Base-by-base conservation (phyloP, 1,140 invertebrate genomes). In the Nasonia longicornis region DNA sequence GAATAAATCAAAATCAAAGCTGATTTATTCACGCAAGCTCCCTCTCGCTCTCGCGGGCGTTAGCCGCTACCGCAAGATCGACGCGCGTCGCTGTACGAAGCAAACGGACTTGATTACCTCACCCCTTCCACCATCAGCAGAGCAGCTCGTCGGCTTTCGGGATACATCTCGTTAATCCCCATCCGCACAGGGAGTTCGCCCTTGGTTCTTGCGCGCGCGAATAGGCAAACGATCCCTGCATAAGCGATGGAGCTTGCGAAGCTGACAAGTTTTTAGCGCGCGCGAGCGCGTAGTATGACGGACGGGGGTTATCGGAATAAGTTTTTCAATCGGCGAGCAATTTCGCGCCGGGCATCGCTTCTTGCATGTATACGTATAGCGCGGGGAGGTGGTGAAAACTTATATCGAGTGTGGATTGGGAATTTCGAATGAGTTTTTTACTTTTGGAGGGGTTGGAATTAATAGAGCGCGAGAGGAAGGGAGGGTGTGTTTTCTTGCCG, bases 91-190 rank as follows among this genome's bases (percentile, higher is more conserved):
- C 66, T 31, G 66, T 14, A 67, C 64, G 26, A 67, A n/a, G 26
- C 35, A 71, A 71, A 31, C 48, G 29, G 48, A 74, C 45, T 74
- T 74, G 72, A 74, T 74, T 52, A 26, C 42, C 42, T 38, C 42
- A 26, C 8, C 42, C 42, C 3, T 12, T 73, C 42, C 20, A 6
- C 20, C 10, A 29, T 2, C 45, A 48, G 10, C 45, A 11, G 52
- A 7, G 4, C 20, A 20, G 6, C 52, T 16, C 16, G 4, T 16
- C 20, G 52, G 20, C 52, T 58, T 58, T 58, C 20, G 20, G 14
- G 16, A 58, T 16, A n/a, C n/a, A n/a, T 48, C 64, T 66, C 64
- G 64, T 66, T 66, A 66, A 66, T 66, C 20, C 20, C 52, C 38
- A n/a, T 42, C 38, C 7, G 38, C 38, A 6, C 48, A 52, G 10